Conservation (phyloP, 2,113 vertebrate species). For the Rynchops niger region DNA sequence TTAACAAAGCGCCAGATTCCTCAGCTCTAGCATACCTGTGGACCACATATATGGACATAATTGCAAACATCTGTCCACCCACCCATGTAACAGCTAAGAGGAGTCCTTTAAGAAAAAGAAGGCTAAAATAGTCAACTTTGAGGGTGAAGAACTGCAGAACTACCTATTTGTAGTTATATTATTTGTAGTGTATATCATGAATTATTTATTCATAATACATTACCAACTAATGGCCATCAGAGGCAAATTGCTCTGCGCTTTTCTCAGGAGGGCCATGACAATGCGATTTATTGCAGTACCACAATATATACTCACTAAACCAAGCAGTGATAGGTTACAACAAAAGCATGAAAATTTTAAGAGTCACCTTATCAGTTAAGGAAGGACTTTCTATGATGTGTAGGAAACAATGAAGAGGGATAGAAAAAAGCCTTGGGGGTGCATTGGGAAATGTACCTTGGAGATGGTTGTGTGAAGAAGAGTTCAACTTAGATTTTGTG, state of each 20-base stretch:
- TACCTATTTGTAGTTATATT: not conserved
- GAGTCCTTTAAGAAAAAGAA: conserved; percentile 62
- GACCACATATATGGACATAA: conserved; percentile 76
- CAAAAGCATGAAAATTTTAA: not conserved
- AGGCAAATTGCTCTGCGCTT: not conserved
- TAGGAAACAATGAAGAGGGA: not conserved
- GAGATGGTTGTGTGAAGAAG: not conserved
- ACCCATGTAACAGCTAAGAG: conserved; percentile 60
- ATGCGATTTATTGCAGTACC: not conserved
- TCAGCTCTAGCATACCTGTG: conserved; percentile 76
- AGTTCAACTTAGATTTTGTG: not conserved
- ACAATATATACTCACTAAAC: not conserved
- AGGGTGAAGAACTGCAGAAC: conserved; percentile 34
- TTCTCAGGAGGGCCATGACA: not conserved
- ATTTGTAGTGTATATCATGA: not conserved
- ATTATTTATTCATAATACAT: conserved; percentile 44
- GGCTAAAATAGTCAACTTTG: conserved; percentile 58
- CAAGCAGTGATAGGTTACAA: not conserved
- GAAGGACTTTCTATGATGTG: not conserved
- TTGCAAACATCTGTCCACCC: conserved; percentile 81
- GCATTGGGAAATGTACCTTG: not conserved
- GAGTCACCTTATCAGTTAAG: not conserved
- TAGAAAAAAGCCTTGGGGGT: not conserved
- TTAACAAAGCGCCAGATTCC: conserved; percentile 71
- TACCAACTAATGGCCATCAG: conserved; percentile 20